Percentiles rank a stretch among this genome's conserved stretches.
phyloP scores from a whole-genome alignment of 1,140 invertebrate species.

The Mercenaria mercenaria region DNA sequence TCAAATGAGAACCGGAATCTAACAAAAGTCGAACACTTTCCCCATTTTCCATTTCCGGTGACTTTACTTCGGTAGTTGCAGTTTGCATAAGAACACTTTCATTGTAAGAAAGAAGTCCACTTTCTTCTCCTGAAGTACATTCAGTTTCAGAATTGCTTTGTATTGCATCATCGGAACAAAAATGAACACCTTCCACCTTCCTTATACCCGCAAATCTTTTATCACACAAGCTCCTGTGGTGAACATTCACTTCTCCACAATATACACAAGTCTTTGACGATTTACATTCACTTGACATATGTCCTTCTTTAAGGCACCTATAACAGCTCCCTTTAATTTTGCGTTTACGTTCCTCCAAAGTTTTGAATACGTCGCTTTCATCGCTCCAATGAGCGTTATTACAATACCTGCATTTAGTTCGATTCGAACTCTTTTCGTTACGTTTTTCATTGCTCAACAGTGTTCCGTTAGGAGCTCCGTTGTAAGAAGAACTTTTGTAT shows the following conservation, averaged over 20 bases:
- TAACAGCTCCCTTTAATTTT: background rate
- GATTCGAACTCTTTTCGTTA: background rate
- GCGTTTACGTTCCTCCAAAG: background rate
- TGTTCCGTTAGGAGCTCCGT: no score
- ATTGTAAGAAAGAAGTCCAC: background rate
- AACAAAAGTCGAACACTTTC: background rate
- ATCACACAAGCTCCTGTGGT: conserved; percentile 5
- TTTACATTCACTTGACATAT: background rate
- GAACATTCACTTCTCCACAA: background rate
- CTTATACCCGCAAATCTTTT: background rate
- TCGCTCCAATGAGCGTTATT: background rate
- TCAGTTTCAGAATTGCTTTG: background rate
- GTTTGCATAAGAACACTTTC: conserved; percentile 43
- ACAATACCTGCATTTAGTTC: background rate
- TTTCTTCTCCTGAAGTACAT: background rate
- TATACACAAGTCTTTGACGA: background rate
- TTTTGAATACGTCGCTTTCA: background rate
- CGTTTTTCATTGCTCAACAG: background rate
- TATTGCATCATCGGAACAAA: background rate
- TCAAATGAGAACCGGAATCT: background rate
- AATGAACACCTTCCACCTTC: background rate
- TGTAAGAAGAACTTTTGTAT: background rate
- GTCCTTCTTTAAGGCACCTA: conserved; percentile 35
- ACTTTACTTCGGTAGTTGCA: background rate
- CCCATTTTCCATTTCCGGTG: background rate